Base-by-base conservation (phyloP, 2,113 vertebrate species). In the Gorilla gorilla region DNA sequence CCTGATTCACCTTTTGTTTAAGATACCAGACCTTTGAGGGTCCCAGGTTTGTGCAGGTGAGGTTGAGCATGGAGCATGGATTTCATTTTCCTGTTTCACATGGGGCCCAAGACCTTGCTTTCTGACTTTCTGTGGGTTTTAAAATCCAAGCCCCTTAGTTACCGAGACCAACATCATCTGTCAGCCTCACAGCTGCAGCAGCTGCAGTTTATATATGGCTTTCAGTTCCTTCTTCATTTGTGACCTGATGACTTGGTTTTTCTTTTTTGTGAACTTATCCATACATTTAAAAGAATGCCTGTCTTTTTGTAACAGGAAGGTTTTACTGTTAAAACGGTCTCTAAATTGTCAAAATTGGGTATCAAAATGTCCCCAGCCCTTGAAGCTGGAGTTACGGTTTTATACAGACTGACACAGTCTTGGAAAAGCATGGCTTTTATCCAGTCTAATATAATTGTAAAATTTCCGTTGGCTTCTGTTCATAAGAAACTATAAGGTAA, bases 361-460 rank as follows among this genome's bases (percentile, higher is more conserved):
- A 59, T 88, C 35, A 90, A 27, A 83, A 91, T 95, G 52, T n/a
- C 73, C 55, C 12, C 30, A 90, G 16, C 11, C 6, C 10, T 86
- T 92, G 85, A 89, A 82, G 23, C n/a, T 93, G 8, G 18, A 94
- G 52, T 95, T 89, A 73, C 12, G 55, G 48, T 94, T 94, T 96
- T 95, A 80, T 57, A 89, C 68, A 96, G 59, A 92, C 38, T 84
- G 48, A 78, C 23, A 78, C 16, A 59, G 3, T 80, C 17, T 95
- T 90, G 70, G 59, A 17, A 87, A 94, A 86, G 79, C n/a, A 43
- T 40, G 18, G 52, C 92, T 55, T 92, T 94, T 78, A 72, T 23
- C 6, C 18, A 72, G 64, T 73, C 45, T 68, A 90, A 68, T 18
- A 12, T 89, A 76, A 81, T 83, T 70, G 40, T 16, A 78, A 90